phyloP scores from a whole-genome alignment of 2,113 vertebrate species.

The Sclerurus mexicanus region DNA sequence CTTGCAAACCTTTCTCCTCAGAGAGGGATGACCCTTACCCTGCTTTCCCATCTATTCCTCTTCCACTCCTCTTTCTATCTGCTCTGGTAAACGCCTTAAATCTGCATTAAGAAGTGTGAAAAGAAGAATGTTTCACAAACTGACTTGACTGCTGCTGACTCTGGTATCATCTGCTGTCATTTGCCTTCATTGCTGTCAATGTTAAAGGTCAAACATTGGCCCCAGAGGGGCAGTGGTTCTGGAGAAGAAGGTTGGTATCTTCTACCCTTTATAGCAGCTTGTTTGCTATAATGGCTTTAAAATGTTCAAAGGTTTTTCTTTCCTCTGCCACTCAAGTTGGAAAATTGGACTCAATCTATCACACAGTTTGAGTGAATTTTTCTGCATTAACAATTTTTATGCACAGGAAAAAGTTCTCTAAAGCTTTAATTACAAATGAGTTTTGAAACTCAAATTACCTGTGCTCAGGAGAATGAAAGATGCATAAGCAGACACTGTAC shows the following conservation, averaged over 20 bases:
- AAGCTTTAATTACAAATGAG: neutral
- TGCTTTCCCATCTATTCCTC: neutral
- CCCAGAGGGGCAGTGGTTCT: neutral
- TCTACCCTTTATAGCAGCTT: fast-evolving
- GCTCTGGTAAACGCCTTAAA: neutral
- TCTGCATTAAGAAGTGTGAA: neutral
- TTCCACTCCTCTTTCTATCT: neutral
- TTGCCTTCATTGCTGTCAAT: neutral
- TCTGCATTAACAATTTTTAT: neutral
- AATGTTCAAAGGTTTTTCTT: neutral
- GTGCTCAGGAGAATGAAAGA: neutral
- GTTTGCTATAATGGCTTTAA: neutral
- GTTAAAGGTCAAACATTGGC: neutral
- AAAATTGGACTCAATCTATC: neutral
- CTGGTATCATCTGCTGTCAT: neutral
- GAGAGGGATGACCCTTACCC: neutral
- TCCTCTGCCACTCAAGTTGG: neutral
- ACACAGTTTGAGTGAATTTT: neutral
- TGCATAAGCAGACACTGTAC: neutral
- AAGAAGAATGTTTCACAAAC: neutral
- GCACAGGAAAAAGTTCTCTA: neutral
- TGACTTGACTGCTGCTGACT: neutral
- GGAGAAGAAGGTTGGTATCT: neutral
- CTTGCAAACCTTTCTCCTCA: neutral
- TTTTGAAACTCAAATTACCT: neutral